Evolutionary conservation across 2,888 invertebrate species (phyloP).

Genomic region (Operophtera brumata): DNA sequence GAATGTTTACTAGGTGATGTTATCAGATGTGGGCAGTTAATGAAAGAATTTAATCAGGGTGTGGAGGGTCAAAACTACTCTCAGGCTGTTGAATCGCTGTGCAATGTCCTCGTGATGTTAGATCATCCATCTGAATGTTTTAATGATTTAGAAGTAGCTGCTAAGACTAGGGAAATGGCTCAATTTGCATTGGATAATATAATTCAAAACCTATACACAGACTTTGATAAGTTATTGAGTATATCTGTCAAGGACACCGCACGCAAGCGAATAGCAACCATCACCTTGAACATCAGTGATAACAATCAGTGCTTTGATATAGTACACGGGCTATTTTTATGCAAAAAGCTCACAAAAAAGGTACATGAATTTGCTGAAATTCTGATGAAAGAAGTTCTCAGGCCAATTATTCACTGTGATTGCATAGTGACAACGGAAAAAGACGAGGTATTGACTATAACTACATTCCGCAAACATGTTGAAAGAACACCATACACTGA

Average conservation of each 20-base stretch:
- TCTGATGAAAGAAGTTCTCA: constrained; percentile 79
- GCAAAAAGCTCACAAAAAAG: constrained; percentile 65
- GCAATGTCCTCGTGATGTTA: constrained; percentile 66
- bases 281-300: constrained; percentile 61
- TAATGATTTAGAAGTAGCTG: constrained; percentile 73
- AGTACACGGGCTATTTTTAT: constrained; percentile 62
- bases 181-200: constrained; percentile 68
- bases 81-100: constrained; percentile 75
- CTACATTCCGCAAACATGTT: constrained; percentile 63
- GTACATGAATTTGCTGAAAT: constrained; percentile 80
- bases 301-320: constrained; percentile 49
- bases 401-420: constrained; percentile 79
- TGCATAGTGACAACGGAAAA: constrained; percentile 65
- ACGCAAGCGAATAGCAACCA: constrained; percentile 44
- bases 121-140: constrained; percentile 73
- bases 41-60: constrained; percentile 62
- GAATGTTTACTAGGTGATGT: constrained; percentile 69
- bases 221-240: constrained; percentile 57
- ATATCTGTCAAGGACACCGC: constrained; percentile 18
- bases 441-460: constrained; percentile 53
- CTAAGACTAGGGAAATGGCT: constrained; percentile 70
- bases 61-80: constrained; percentile 56
- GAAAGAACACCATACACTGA: constrained; percentile 71
- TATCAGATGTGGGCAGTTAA: constrained; percentile 55
- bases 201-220: constrained; percentile 62